Base-by-base conservation (phyloP, 2,113 vertebrate genomes). In the Oncorhynchus clarkii region DNA sequence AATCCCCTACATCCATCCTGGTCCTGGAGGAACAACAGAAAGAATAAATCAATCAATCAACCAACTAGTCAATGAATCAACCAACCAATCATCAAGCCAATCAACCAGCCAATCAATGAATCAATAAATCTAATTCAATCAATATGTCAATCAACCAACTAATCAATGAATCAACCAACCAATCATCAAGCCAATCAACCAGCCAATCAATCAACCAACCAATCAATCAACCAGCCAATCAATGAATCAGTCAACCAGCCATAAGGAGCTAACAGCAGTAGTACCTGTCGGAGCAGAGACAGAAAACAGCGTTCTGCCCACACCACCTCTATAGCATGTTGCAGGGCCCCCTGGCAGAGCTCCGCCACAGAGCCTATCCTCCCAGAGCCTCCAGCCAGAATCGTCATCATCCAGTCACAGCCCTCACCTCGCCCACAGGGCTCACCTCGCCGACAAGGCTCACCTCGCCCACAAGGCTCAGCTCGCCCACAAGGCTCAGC, bases 401-500 rank as follows among this genome's bases (percentile, higher is more conserved):
- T 79, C 69, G 70, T 68, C 71, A 71, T 71, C 84, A 86, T 85
- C 85, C 88, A 90, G 1, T 72, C 72, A 79, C 88, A 91, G 54
- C 70, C 72, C 1, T 83, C 87, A 20, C 73, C 80, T 0, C 26
- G 66, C 24, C 82, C 81, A 78, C 89, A 91, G 45, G 67, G 67
- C 5, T 59, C 65, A 20, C 73, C 80, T 0, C 26, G 24, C 24
- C 24, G 1, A 26, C 24, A 26, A 1, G 24, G 24, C 24, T 26
- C 24, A 26, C 73, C 80, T 0, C 26, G 24, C 24, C 24, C 24
- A 26, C 24, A 26, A 1, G 24, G 24, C 24, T 26, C 24, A 26
- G 1, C 24, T 26, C 24, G 24, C 24, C 24, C 24, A 26, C 24
- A 26, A 26, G 24, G 24, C 24, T 26, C 24, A 26, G 1, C 24